Percentiles rank a stretch among this genome's conserved stretches.
phyloP scores from a whole-genome alignment of 92 coral and sea anemone species.

The Phymanthus crucifer region DNA sequence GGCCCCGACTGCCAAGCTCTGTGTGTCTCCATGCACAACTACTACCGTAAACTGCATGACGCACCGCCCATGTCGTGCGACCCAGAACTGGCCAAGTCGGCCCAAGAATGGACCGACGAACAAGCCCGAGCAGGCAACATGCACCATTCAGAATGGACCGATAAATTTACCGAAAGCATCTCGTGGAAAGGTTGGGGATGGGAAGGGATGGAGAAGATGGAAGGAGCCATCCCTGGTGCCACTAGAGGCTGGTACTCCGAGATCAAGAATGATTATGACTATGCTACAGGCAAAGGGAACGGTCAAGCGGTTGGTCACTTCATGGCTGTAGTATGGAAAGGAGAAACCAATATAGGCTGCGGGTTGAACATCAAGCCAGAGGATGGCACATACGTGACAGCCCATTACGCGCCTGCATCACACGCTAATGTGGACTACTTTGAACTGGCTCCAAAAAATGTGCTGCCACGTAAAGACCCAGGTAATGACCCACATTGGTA shows the following conservation, averaged over 20 bases:
- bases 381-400: slow-evolving; percentile 64
- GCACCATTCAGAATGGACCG: slow-evolving; percentile 51
- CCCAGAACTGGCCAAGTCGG: slow-evolving; percentile 50
- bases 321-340: slow-evolving; percentile 62
- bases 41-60: slow-evolving; percentile 51
- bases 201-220: slow-evolving; percentile 61
- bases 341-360: slow-evolving; percentile 47
- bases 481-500: background rate
- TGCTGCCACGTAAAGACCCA: slow-evolving; percentile 30
- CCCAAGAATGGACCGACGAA: slow-evolving; percentile 58
- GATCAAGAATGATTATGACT: slow-evolving; percentile 47
- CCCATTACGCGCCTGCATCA: slow-evolving; percentile 53
- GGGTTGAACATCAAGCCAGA: slow-evolving; percentile 46
- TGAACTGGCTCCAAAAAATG: slow-evolving; percentile 39
- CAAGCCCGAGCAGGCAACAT: slow-evolving; percentile 41
- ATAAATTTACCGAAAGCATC: slow-evolving; percentile 56
- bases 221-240: slow-evolving; percentile 67
- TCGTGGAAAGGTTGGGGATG: slow-evolving; percentile 67
- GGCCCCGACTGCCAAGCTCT: slow-evolving; percentile 58
- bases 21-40: slow-evolving; percentile 50
- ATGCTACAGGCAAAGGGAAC: slow-evolving; percentile 46
- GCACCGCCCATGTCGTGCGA: slow-evolving; percentile 54
- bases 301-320: slow-evolving; percentile 55
- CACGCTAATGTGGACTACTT: slow-evolving; percentile 37
- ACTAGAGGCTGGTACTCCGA: slow-evolving; percentile 59